Base-by-base conservation (phyloP, 2,888 invertebrate species). In the Drosophila robusta region DNA sequence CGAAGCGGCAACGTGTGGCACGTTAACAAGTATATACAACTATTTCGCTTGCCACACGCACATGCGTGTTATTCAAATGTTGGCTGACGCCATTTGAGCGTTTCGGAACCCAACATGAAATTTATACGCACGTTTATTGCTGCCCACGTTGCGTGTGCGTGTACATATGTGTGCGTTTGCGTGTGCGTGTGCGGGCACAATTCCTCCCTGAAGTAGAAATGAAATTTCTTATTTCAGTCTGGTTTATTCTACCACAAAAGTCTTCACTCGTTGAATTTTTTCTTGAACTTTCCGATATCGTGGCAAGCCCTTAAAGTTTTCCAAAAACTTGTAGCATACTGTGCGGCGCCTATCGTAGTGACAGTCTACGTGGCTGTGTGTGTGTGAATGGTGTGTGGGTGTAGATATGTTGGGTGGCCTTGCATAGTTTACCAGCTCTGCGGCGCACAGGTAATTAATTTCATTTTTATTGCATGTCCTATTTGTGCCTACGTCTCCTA, bases 21-120 rank as follows among this genome's bases (percentile, higher is more conserved):
- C 78, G 75, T 67, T 66, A 78, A 61, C 71, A 62, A 67, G 49
- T 46, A 55, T 55, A 62, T 52, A 75, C 63, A 87, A 83, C 85
- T 84, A 84, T 87, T 84, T 50, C 58, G 38, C 38, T 55, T 70
- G 68, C 56, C 75, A 74, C 84, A 78, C 85, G 66, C 87, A 81
- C 73, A 84, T 87, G 89, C 83, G 89, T 87, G 87, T 54, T 81
- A 83, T 83, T 89, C 89, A 89, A 83, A 83, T 83, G 85, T 78
- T 77, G 57, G 71, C 87, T 89, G 89, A 87, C 87, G 89, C 89
- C 89, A 87, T 89, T 75, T 68, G 46, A 75, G 66, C 60, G 74
- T 74, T 80, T 77, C 58, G 51, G 49, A 49, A 26, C 41, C 51
- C 60, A 29, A 54, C 51, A 70, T 34, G 39, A 80, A 87, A 84